phyloP scores from a whole-genome alignment of 53 echinoderm and acorn worm species.

The Patiria pectinifera region DNA sequence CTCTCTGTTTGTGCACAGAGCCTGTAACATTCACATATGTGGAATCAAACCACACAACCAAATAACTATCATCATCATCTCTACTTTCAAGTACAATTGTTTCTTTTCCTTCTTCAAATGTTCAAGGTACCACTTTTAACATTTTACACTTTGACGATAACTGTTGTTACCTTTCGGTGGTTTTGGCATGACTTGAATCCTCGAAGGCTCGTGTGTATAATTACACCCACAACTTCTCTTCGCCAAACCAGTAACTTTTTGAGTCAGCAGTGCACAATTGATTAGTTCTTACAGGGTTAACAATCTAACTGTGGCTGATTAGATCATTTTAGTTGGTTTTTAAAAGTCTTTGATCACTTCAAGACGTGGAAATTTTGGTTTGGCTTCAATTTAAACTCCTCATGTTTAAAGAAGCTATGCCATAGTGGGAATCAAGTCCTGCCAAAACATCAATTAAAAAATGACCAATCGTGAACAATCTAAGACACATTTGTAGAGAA shows the following conservation, averaged over 20 bases:
- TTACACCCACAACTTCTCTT: no score
- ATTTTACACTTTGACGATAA: not conserved
- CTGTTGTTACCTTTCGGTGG: not conserved
- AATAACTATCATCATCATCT: not conserved
- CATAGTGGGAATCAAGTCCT: not conserved
- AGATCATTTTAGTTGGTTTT: no score
- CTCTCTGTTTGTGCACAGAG: no score
- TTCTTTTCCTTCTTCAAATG: not conserved
- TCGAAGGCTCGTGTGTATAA: not conserved
- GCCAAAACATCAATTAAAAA: not conserved
- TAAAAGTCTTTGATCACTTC: no score
- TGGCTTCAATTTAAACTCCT: not conserved
- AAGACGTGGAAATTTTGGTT: not conserved
- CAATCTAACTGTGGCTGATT: no score
- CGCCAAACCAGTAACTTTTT: no score
- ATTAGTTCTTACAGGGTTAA: no score
- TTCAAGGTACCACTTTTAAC: not conserved
- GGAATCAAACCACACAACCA: not conserved
- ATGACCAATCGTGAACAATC: constrained; percentile 11
- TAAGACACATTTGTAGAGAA: constrained; percentile 34
- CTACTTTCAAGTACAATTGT: not conserved
- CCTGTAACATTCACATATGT: no score
- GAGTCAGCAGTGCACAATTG: no score
- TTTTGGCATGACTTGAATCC: not conserved
- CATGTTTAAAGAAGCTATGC: not conserved